Evolutionary conservation across 2,113 vertebrate genomes (phyloP).

Genomic region (Bubo bubo): DNA sequence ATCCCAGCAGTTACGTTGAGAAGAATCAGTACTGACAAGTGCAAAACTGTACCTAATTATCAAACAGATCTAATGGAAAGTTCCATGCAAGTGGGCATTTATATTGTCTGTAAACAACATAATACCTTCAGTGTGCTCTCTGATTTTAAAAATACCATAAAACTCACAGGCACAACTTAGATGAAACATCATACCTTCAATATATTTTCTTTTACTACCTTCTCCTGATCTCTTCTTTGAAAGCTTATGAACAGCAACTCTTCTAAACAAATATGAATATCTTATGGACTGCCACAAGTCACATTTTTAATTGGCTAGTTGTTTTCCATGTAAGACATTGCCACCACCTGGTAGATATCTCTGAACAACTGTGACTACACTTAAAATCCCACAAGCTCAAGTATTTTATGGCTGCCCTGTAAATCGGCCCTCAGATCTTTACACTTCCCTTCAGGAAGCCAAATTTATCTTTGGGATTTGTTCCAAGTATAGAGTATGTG

Average conservation of each 20-base stretch:
- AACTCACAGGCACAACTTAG: neutral
- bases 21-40: neutral
- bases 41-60: neutral
- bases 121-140: neutral
- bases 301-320: neutral
- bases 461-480: neutral
- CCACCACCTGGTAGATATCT: neutral
- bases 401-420: neutral
- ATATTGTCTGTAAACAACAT: neutral
- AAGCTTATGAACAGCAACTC: neutral
- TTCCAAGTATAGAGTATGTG: neutral
- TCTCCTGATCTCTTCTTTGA: neutral
- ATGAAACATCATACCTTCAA: neutral
- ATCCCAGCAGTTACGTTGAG: neutral
- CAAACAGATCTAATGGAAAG: neutral
- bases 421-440: neutral
- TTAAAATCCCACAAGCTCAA: neutral
- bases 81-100: neutral
- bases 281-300: neutral
- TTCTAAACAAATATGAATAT: neutral
- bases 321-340: neutral
- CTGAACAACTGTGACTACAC: neutral
- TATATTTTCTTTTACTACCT: neutral
- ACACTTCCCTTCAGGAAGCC: slow-evolving; percentile 13
- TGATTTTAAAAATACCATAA: neutral